Conservation (phyloP, 2,888 invertebrate species). For the Parnassius smintheus region DNA sequence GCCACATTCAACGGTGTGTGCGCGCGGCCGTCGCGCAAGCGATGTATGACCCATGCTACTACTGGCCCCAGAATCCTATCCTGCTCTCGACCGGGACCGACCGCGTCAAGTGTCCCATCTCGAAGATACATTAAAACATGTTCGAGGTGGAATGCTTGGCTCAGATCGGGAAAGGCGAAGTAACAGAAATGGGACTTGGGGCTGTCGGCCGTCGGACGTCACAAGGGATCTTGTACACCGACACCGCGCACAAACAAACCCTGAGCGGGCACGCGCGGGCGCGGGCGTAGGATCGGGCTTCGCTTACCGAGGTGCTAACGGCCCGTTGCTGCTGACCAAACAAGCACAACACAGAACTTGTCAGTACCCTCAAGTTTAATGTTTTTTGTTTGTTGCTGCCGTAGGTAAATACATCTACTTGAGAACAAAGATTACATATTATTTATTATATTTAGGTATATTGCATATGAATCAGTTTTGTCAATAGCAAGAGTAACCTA, state of each 20-base stretch:
- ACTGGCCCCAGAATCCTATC: constrained; percentile 54
- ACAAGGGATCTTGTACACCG: constrained; percentile 73
- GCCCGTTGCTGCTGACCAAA: constrained; percentile 81
- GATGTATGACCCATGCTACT: constrained; percentile 81
- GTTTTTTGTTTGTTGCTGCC: constrained; percentile 48
- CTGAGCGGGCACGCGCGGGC: constrained; percentile 44
- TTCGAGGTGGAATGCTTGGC: constrained; percentile 30
- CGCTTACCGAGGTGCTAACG: constrained; percentile 79
- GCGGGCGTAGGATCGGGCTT: constrained; percentile 59
- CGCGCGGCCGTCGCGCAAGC: constrained; percentile 79
- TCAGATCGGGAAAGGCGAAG: constrained; percentile 27
- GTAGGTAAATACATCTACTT: constrained; percentile 9
- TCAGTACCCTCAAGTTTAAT: constrained; percentile 72
- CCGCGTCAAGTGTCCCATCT: constrained; percentile 29
- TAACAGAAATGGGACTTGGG: constrained; percentile 39
- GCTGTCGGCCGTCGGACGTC: constrained; percentile 74
- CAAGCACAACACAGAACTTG: constrained; percentile 76
- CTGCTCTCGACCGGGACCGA: constrained; percentile 37
- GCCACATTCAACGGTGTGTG: constrained; percentile 80
- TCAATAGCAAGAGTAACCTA: constrained; percentile 14
- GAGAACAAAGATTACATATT: constrained; percentile 39
- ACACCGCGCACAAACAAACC: constrained; percentile 64
- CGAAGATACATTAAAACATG: constrained; percentile 26
- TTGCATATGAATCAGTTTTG: constrained; percentile 3
- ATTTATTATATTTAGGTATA: constrained; percentile 9